These are phyloP conservation scores for Synanthedon formicaeformis DNA, from an alignment of 2,888 invertebrate genomes.

Conservation along the genomic window DNA sequence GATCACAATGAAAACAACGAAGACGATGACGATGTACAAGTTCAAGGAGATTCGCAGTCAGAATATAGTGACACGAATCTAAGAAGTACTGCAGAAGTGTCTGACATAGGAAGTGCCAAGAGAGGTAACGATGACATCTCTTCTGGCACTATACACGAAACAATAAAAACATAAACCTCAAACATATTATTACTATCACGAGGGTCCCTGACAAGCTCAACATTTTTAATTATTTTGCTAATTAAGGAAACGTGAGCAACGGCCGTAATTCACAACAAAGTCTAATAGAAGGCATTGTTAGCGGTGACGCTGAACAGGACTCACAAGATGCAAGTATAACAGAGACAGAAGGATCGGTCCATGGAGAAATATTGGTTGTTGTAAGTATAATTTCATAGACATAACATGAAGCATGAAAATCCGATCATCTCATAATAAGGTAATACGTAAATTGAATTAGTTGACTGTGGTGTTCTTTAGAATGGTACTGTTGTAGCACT, in stretches of 20 bases:
- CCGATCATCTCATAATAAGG: conserved; percentile 37
- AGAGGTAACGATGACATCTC: conserved; percentile 55
- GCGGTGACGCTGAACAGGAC: conserved; percentile 58
- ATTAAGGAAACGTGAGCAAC: conserved; percentile 62
- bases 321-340: conserved; percentile 62
- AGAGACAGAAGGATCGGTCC: conserved; percentile 43
- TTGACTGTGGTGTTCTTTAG: conserved; percentile 62
- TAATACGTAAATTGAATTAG: conserved; percentile 47
- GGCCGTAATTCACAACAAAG: conserved; percentile 58
- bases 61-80: conserved; percentile 52
- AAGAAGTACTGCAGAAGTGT: conserved; percentile 45
- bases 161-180: conserved; percentile 44
- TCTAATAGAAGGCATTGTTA: conserved; percentile 63
- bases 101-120: conserved; percentile 51
- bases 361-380: conserved; percentile 50
- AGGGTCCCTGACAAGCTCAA: conserved; percentile 65
- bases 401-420: conserved; percentile 36
- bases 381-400: conserved; percentile 49
- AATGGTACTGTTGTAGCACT: conserved; percentile 59
- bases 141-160: conserved; percentile 58
- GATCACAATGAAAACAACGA: conserved; percentile 17
- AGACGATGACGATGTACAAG: conserved; percentile 69
- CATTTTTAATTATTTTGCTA: conserved; percentile 67
- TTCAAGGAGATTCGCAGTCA: conserved; percentile 55
- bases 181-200: conserved; percentile 37